These are phyloP conservation scores for Brevimyrus niger DNA, from an alignment of 2,113 vertebrate species.

Conservation along the genomic window DNA sequence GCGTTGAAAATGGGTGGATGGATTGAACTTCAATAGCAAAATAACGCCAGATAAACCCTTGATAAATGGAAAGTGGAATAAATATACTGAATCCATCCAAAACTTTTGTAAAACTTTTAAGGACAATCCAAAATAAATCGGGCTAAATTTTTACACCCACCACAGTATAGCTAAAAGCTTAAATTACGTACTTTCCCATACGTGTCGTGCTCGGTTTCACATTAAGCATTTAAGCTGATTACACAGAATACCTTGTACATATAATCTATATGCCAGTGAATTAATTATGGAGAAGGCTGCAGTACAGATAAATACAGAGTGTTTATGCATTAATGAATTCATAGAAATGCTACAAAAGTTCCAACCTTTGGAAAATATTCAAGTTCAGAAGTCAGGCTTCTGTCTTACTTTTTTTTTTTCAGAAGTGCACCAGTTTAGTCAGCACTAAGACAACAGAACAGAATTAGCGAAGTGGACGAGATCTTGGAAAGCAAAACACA, in stretches of 20 bases:
- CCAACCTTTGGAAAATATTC: background rate
- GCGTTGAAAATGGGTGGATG: background rate
- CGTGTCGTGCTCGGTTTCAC: background rate
- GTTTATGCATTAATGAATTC: background rate
- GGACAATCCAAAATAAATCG: background rate
- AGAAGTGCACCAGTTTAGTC: background rate
- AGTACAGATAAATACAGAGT: background rate
- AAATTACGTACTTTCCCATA: background rate
- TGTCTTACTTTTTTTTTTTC: background rate
- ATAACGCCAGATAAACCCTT: background rate
- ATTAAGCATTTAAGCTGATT: background rate
- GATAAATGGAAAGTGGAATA: background rate
- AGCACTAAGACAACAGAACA: background rate
- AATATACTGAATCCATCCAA: background rate
- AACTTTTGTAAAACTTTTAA: background rate
- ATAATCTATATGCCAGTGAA: background rate
- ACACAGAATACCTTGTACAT: background rate
- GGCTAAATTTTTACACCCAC: background rate
- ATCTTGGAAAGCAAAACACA: background rate
- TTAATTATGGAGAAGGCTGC: background rate
- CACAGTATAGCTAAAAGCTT: background rate
- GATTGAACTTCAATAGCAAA: background rate
- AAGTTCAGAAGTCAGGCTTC: background rate
- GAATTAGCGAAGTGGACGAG: background rate
- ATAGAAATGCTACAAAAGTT: background rate